Evolutionary conservation across 1,140 invertebrate species (phyloP).

Genomic region (Leptoteleia sp.): DNA sequence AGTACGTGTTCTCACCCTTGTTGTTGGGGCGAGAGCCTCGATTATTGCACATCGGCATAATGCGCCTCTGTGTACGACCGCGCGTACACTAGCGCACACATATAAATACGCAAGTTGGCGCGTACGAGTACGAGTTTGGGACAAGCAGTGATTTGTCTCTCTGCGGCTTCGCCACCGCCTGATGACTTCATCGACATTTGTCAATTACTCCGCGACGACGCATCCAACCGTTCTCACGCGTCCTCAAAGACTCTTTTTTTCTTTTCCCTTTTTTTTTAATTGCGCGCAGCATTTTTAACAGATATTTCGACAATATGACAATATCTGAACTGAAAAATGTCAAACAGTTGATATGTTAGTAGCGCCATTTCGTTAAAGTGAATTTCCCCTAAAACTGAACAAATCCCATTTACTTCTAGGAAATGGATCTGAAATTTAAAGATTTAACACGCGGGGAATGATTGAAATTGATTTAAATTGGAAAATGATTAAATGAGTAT

Average conservation of each 20-base stretch:
- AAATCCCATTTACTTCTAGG: no score
- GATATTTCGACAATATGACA: no score
- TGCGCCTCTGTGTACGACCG: constrained; percentile 18
- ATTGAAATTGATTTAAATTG: no score
- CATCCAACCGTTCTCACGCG: constrained; percentile 51
- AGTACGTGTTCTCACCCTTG: constrained; percentile 67
- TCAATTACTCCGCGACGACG: constrained; percentile 50
- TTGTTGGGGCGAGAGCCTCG: constrained; percentile 58
- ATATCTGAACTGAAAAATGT: no score
- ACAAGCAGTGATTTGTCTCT: constrained; percentile 72
- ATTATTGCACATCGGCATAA: constrained; percentile 62
- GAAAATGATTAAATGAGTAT: no score
- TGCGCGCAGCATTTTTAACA: no score
- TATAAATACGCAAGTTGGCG: constrained; percentile 14
- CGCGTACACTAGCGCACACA: neutral
- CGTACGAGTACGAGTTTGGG: constrained; percentile 31
- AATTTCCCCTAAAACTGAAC: no score
- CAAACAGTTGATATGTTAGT: no score
- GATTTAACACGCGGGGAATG: no score
- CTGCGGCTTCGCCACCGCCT: constrained; percentile 69
- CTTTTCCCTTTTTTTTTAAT: no score
- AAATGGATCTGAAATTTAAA: no score
- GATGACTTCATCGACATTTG: constrained; percentile 66
- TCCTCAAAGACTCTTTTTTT: neutral
- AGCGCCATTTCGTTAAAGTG: no score